phyloP scores from a whole-genome alignment of 1,140 invertebrate genomes.

The Heliconius eleuchia region DNA sequence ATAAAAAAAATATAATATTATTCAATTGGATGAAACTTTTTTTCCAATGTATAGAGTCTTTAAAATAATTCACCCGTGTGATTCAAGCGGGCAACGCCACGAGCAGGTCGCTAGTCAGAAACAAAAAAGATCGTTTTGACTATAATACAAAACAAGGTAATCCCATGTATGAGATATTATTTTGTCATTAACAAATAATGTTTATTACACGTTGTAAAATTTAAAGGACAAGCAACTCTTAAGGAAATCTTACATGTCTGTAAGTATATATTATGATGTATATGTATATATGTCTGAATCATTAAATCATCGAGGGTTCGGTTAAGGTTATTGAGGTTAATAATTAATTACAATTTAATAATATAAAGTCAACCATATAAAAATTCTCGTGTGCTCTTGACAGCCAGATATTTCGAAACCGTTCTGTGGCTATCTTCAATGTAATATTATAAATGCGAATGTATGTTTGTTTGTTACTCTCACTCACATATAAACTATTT shows the following conservation, averaged over 20 bases:
- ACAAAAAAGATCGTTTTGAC: neutral
- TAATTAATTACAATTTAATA: conserved; percentile 58
- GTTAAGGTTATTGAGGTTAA: conserved; percentile 11
- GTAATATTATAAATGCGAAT: no score
- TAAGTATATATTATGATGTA: neutral
- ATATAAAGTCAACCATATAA: conserved; percentile 38
- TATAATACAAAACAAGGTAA: conserved; percentile 3
- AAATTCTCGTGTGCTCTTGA: conserved; percentile 10
- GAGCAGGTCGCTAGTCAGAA: neutral
- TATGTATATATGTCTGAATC: neutral
- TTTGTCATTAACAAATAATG: neutral
- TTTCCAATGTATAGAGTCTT: no score
- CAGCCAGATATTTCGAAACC: conserved; percentile 5
- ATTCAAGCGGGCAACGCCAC: no score
- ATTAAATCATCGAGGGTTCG: conserved; percentile 8
- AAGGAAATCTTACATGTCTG: neutral
- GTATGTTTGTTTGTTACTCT: no score
- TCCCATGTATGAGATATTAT: neutral
- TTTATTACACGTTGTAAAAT: conserved; percentile 2
- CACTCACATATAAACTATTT: no score
- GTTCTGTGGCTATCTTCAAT: neutral
- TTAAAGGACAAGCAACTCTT: conserved; percentile 7
- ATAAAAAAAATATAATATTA: no score
- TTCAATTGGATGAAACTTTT: no score
- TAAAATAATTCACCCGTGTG: no score